Percentiles rank a stretch among this genome's conserved stretches.
Evolutionary conservation across 1,140 invertebrate genomes (phyloP).

Genomic region (Ostrea denselamellosa): DNA sequence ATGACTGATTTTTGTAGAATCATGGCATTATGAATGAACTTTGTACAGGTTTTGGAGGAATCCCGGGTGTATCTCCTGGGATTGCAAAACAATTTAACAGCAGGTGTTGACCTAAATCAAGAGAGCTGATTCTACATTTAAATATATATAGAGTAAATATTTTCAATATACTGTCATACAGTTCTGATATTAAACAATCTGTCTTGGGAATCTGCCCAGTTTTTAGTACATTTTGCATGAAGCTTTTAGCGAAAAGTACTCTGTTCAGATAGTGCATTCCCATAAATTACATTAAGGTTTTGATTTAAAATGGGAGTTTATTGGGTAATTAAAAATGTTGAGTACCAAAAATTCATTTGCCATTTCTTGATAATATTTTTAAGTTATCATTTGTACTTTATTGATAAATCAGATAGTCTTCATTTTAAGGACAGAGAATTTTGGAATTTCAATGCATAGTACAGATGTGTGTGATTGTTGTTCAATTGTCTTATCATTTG

Average conservation of each 20-base stretch:
- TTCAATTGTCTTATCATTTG: no score
- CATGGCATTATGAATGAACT: constrained; percentile 20
- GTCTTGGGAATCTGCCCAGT: constrained; percentile 15
- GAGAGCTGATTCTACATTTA: constrained; percentile 28
- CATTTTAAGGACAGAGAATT: no score
- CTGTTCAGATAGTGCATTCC: not conserved
- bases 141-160: constrained; percentile 11
- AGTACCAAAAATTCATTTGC: no score
- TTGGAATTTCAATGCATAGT: no score
- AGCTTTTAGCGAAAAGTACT: not conserved
- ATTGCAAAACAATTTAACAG: constrained; percentile 14
- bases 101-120: constrained; percentile 2
- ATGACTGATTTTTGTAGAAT: not conserved
- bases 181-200: constrained; percentile 23
- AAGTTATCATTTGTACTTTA: no score
- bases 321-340: no score
- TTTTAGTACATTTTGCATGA: not conserved
- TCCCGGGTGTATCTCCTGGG: not conserved
- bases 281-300: no score
- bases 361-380: no score
- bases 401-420: no score
- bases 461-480: no score
- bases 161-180: constrained; percentile 26
- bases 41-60: not conserved
- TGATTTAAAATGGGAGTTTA: no score